Evolutionary conservation across 2,888 invertebrate species (phyloP).

Genomic region (Dichetophora obliterata): DNA sequence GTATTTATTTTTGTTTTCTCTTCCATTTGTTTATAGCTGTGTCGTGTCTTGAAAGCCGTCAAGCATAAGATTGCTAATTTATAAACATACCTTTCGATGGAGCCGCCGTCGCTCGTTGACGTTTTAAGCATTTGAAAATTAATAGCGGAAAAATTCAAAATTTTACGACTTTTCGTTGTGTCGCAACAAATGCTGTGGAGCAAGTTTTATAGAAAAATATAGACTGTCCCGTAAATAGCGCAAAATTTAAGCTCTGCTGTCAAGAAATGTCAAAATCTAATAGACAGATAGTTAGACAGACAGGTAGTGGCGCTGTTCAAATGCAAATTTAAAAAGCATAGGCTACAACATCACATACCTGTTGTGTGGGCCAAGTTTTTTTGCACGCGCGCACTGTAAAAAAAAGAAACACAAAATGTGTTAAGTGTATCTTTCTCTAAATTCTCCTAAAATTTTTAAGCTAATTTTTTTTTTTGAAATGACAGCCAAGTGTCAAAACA

Average conservation of each 20-base stretch:
- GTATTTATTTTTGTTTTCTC: no score
- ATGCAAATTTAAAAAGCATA: no score
- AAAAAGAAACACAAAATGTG: no score
- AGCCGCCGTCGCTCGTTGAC: background rate
- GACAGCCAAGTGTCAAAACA: background rate
- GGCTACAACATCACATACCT: no score
- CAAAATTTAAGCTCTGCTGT: background rate
- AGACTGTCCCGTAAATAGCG: no score
- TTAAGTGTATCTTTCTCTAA: background rate
- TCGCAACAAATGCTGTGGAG: no score
- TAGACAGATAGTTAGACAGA: background rate
- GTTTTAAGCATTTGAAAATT: conserved; percentile 6
- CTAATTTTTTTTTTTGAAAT: background rate
- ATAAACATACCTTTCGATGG: background rate
- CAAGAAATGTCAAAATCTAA: background rate
- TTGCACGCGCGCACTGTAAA: no score
- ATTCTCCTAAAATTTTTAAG: background rate
- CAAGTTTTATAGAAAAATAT: no score
- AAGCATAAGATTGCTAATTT: conserved; percentile 1
- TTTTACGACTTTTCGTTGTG: no score
- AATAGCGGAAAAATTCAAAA: conserved; percentile 1
- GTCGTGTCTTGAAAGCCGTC: no score
- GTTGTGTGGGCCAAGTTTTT: no score
- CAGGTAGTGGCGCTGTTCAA: background rate
- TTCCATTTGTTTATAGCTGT: no score